phyloP scores from a whole-genome alignment of 2,797 vertebrate genomes.

The Euthynnus affinis region DNA sequence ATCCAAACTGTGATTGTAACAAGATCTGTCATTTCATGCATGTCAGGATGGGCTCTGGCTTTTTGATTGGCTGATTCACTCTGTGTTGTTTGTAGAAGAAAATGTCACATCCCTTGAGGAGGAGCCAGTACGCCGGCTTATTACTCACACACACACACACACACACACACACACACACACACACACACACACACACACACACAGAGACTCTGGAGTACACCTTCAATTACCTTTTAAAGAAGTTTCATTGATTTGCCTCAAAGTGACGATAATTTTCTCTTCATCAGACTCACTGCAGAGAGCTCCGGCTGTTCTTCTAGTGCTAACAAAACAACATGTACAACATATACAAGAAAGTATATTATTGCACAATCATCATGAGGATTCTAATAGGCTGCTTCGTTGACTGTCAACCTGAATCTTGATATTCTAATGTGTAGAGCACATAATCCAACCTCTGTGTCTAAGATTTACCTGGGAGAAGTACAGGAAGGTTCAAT shows the following conservation, averaged over 20 bases:
- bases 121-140: conserved; percentile 52
- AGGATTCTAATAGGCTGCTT: not conserved
- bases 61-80: conserved; percentile 52
- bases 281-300: conserved; percentile 1
- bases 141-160: conserved; percentile 40
- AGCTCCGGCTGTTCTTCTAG: not conserved
- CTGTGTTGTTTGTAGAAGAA: conserved; percentile 72
- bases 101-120: conserved; percentile 69
- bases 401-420: too few relatives aligned
- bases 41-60: conserved; percentile 38
- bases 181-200: conserved; percentile 27
- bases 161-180: conserved; percentile 10
- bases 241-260: conserved; percentile 6
- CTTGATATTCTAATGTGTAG: not conserved
- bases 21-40: not conserved
- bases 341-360: not conserved
- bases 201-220: conserved; percentile 1
- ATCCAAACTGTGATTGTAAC: not conserved
- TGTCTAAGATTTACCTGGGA: too few relatives aligned
- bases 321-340: not conserved
- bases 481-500: too few relatives aligned
- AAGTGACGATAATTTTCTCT: conserved; percentile 7
- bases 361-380: not conserved
- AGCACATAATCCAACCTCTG: too few relatives aligned
- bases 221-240: conserved; percentile 16